Conservation (phyloP, 2,113 vertebrate genomes). For the Ranitomeya imitator region DNA sequence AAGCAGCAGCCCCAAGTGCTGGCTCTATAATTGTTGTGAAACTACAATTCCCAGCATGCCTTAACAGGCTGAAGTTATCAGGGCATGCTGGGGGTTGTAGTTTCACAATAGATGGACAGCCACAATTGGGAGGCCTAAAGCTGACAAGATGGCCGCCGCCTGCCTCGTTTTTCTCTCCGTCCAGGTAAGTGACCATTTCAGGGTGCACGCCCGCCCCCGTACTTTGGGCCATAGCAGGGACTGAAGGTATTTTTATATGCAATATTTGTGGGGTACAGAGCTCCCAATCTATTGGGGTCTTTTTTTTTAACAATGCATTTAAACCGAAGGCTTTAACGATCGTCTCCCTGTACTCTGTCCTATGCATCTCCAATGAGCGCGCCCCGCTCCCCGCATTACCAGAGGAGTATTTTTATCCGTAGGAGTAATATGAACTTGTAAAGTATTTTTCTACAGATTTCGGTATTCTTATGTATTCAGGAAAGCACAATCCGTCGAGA, state of each 20-base stretch:
- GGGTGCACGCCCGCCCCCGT: too few species aligned
- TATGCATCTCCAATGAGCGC: slow-evolving; percentile 82
- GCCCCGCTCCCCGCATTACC: slow-evolving; percentile 67
- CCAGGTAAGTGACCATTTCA: not conserved
- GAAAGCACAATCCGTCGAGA: slow-evolving; percentile 78
- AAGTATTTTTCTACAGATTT: slow-evolving; percentile 93
- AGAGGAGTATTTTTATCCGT: slow-evolving; percentile 93
- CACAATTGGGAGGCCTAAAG: not conserved
- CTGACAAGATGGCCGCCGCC: not conserved
- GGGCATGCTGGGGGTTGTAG: too few species aligned
- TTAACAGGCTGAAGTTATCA: too few species aligned
- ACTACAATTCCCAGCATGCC: not conserved
- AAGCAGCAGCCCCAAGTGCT: not conserved
- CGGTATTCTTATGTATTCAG: slow-evolving; percentile 79
- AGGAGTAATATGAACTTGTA: slow-evolving; percentile 90
- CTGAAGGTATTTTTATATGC: slow-evolving; percentile 76
- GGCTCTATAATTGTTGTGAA: not conserved
- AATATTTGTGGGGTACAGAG: slow-evolving; percentile 73
- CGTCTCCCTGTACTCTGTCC: slow-evolving; percentile 72
- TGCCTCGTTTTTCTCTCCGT: not conserved
- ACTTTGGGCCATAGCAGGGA: slow-evolving; percentile 57
- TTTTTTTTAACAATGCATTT: slow-evolving; percentile 72
- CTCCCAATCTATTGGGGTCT: slow-evolving; percentile 61
- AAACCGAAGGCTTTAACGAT: slow-evolving; percentile 69
- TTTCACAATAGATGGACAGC: not conserved